Conservation (phyloP, 2,888 invertebrate species). For the Clivina fossor region DNA sequence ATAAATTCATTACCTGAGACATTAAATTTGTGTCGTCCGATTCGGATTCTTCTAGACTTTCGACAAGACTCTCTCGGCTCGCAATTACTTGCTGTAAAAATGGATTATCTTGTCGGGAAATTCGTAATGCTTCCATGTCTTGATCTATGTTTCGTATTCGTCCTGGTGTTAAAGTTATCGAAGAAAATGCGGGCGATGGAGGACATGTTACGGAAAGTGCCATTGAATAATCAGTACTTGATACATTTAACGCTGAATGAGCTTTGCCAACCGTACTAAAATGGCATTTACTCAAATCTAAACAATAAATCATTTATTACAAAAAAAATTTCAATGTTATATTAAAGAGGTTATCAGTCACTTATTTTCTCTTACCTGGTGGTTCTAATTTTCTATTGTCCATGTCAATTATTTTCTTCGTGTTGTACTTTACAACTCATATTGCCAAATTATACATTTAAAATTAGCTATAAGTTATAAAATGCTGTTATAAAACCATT, state of each 20-base stretch:
- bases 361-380: conserved; percentile 19
- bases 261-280: conserved; percentile 47
- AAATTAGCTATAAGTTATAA: not conserved
- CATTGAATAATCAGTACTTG: conserved; percentile 51
- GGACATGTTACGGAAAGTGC: conserved; percentile 49
- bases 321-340: not conserved
- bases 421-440: too few relatives aligned
- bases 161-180: conserved; percentile 71
- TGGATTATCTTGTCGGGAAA: conserved; percentile 83
- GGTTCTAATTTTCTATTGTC: conserved; percentile 32
- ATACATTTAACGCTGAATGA: conserved; percentile 52
- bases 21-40: conserved; percentile 76
- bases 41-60: conserved; percentile 71
- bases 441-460: too few relatives aligned
- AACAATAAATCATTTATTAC: not conserved
- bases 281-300: conserved; percentile 34
- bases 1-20: conserved; percentile 63
- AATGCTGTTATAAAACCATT: conserved; percentile 21
- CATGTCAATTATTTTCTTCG: conserved; percentile 20
- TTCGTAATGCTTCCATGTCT: conserved; percentile 80
- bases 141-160: conserved; percentile 77
- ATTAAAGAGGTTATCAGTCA: not conserved
- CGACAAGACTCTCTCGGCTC: conserved; percentile 76
- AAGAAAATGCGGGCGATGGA: conserved; percentile 62
- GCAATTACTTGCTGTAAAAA: conserved; percentile 78